Percentiles rank a stretch among this genome's conserved stretches.
These are phyloP conservation scores for Lapara coniferarum DNA, from an alignment of 2,888 invertebrate genomes.

Conservation along the genomic window DNA sequence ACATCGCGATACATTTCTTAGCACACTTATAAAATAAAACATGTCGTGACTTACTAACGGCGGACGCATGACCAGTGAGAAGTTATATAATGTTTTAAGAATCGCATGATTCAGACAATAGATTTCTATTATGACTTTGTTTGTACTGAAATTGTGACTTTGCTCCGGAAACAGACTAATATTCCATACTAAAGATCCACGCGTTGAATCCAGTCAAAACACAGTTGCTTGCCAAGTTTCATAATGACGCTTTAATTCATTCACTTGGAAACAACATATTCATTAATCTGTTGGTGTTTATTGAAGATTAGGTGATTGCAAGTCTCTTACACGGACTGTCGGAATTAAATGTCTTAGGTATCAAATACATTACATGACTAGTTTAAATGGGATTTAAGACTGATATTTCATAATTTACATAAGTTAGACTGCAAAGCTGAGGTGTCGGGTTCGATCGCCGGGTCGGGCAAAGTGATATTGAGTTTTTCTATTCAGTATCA, in stretches of 20 bases:
- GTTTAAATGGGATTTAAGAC: too few relatives aligned
- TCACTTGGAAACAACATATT: not conserved
- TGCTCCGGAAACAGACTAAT: slow-evolving; percentile 4
- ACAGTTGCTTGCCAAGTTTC: slow-evolving; percentile 12
- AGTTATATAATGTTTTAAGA: not conserved
- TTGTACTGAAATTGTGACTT: not conserved
- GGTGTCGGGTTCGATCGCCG: too few relatives aligned
- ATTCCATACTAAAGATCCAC: not conserved
- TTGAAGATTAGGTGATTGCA: not conserved
- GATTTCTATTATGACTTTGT: not conserved
- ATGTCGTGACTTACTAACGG: not conserved
- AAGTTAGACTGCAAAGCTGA: too few relatives aligned
- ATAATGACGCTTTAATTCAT: slow-evolving; percentile 24
- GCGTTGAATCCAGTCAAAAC: slow-evolving; percentile 2
- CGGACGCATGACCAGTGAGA: not conserved
- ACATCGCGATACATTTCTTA: not conserved
- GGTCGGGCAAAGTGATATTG: too few relatives aligned
- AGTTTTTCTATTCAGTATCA: too few relatives aligned
- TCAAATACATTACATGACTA: too few relatives aligned
- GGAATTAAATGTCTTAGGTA: too few relatives aligned
- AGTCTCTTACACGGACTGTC: not conserved
- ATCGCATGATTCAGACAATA: not conserved
- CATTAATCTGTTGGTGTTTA: not conserved
- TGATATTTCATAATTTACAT: too few relatives aligned
- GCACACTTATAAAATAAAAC: not conserved